A percentile compares a stretch with the other conserved stretches of the same genome.
These are phyloP conservation scores for Aegithalos caudatus DNA, from an alignment of 2,113 vertebrate genomes.

Conservation along the genomic window DNA sequence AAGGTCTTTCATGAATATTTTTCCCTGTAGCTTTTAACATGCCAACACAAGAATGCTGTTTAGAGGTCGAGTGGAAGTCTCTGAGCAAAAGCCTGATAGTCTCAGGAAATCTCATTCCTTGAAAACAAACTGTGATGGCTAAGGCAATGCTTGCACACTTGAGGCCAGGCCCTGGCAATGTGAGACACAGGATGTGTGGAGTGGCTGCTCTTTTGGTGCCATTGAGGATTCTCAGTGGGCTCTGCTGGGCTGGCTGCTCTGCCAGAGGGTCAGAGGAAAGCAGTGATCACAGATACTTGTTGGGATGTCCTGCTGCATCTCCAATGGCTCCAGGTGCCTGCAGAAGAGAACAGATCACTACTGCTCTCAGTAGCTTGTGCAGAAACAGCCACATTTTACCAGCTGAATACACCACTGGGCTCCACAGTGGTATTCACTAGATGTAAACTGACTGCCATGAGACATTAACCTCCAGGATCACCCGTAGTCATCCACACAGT, in stretches of 20 bases:
- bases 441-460: accelerated
- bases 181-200: not conserved
- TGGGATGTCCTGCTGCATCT: not conserved
- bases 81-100: not conserved
- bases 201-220: not conserved
- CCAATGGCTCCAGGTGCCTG: not conserved
- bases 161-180: not conserved
- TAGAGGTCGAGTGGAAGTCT: not conserved
- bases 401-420: not conserved
- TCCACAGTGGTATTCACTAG: not conserved
- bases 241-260: not conserved
- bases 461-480: not conserved
- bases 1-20: not conserved
- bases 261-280: not conserved
- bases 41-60: not conserved
- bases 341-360: not conserved
- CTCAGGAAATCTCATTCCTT: not conserved
- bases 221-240: not conserved
- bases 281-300: accelerated
- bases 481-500: accelerated
- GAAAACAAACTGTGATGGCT: not conserved
- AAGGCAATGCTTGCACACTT: not conserved
- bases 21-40: not conserved
- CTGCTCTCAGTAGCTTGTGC: not conserved
- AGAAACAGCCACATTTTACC: not conserved